phyloP scores from a whole-genome alignment of 1,140 invertebrate genomes.

The Drosophila baimaii region DNA sequence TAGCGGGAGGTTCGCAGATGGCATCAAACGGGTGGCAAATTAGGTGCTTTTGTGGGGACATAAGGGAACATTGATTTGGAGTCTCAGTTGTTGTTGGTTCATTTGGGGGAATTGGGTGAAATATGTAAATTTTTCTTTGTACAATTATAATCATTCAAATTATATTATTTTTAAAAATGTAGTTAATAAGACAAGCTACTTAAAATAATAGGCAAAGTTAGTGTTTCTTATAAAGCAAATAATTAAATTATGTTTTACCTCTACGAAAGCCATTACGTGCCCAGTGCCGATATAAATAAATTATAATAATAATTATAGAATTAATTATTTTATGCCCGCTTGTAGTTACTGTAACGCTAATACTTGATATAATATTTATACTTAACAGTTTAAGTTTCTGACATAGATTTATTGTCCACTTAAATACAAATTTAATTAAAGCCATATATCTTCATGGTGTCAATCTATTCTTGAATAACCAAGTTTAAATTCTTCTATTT shows the following conservation, averaged over 20 bases:
- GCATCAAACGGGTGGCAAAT: background rate
- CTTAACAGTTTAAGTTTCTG: background rate
- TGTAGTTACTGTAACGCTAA: background rate
- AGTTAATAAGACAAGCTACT: too few relatives aligned
- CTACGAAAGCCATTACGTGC: too few relatives aligned
- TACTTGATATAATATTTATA: too few relatives aligned
- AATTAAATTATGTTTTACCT: too few relatives aligned
- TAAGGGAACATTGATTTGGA: slow-evolving; percentile 12
- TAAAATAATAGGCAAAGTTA: too few relatives aligned
- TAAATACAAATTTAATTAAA: background rate
- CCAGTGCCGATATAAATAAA: too few relatives aligned
- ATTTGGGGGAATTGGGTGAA: background rate
- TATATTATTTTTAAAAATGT: too few relatives aligned
- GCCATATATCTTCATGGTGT: background rate
- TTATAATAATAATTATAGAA: too few relatives aligned
- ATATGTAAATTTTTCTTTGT: background rate
- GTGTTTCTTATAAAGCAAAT: too few relatives aligned
- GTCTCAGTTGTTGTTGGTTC: background rate
- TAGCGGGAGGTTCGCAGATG: slow-evolving; percentile 29
- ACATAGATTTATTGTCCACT: background rate
- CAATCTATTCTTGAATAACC: background rate
- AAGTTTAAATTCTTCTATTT: background rate
- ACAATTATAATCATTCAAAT: too few relatives aligned
- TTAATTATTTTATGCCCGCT: background rate
- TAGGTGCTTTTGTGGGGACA: background rate